Base-by-base conservation (phyloP, 2,113 vertebrate genomes). In the Axis porcinus region DNA sequence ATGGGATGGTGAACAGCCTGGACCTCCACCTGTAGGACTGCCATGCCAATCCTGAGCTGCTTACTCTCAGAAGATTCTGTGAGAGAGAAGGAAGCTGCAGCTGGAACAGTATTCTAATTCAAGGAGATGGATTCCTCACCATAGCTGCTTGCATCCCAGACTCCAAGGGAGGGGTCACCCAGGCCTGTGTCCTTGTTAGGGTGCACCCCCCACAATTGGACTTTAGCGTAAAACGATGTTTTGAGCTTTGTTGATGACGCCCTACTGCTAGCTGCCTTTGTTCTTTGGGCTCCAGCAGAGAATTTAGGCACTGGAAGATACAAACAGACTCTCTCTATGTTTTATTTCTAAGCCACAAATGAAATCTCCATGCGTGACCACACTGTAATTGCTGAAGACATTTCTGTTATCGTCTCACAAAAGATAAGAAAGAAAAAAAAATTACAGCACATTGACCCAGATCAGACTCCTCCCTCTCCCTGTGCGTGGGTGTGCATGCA, bases 401-500 rank as follows among this genome's bases (percentile, higher is more conserved):
- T n/a, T 43, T 54, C 21, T n/a, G 25, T 54, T 86, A 40, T 79
- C 40, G 54, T 86, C 54, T 30, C 36, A 62, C 28, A 84, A 25
- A 84, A 15, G 83, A 50, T 15, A 74, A 67, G 62, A 6, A 54
- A 62, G 33, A 12, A 89, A 52, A 91, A 52, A 25, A 4, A 11
- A 54, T 15, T 16, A 8, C 7, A 62, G 45, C n/a, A 40, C 14
- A 21, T 11, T 28, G 36, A 19, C 33, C 40, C 8, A 52, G 55
- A 58, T 14, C 25, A 67, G 30, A 33, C 30, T 36, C 30, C 16
- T 25, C 40, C 28, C 81, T 83, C 55, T 81, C 47, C 78, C 16
- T 33, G 28, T 33, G n/a, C 0, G 3, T 1, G 11, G 0, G 6
- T 45, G 27, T 6, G 16, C 11, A 30, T 4, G 2, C 36, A 9